Conservation (phyloP, 2,888 invertebrate species). For the Brachypterus glaber region DNA sequence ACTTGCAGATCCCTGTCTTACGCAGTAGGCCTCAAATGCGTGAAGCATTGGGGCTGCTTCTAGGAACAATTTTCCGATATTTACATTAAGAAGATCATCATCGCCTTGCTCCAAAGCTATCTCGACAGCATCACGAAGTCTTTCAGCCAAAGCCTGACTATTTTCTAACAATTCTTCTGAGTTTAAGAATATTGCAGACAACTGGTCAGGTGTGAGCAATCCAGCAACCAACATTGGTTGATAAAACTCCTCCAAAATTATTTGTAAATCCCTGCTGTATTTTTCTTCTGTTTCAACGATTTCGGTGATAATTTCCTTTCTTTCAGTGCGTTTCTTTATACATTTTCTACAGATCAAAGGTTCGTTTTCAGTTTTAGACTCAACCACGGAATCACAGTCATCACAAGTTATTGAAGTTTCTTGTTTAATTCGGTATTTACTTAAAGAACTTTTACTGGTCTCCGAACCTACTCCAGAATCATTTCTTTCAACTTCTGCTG, state of each 20-base stretch:
- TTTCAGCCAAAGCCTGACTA: constrained; percentile 71
- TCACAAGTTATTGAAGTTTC: constrained; percentile 51
- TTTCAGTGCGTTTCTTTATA: constrained; percentile 75
- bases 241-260: constrained; percentile 87
- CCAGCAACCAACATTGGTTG: constrained; percentile 90
- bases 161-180: constrained; percentile 86
- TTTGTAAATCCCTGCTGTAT: constrained; percentile 85
- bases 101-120: constrained; percentile 73
- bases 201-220: constrained; percentile 79
- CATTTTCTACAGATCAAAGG: constrained; percentile 82
- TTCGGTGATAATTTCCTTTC: constrained; percentile 90
- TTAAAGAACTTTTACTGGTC: constrained; percentile 78
- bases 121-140: constrained; percentile 77
- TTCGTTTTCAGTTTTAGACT: constrained; percentile 61
- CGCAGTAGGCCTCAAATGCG: constrained; percentile 91
- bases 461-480: constrained; percentile 90
- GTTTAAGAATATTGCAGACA: constrained; percentile 87
- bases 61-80: constrained; percentile 82
- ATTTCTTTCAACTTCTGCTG: constrained; percentile 77
- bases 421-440: constrained; percentile 60
- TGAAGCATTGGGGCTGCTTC: constrained; percentile 89
- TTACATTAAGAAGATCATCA: constrained; percentile 77
- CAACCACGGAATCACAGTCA: constrained; percentile 73
- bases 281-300: constrained; percentile 94
- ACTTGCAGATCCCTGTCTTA: constrained; percentile 85